A percentile compares a stretch with the other conserved stretches of the same genome.
Conservation (phyloP, 1,140 invertebrate genomes). For the Agrypnia vestita region DNA sequence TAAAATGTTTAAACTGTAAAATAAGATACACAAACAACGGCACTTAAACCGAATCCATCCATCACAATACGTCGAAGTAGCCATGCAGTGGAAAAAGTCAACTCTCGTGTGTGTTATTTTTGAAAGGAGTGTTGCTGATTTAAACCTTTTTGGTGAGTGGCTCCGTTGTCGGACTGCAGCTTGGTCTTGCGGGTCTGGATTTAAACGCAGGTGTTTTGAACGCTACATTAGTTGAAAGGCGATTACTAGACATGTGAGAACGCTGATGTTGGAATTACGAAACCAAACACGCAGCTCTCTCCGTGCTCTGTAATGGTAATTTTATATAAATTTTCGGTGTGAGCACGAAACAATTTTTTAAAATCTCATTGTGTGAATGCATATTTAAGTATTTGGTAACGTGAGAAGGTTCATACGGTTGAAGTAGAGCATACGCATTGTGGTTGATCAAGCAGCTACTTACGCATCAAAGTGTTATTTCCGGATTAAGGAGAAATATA, state of each 20-base stretch:
- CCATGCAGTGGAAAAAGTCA: neutral
- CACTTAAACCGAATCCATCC: conserved; percentile 6
- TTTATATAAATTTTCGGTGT: no score
- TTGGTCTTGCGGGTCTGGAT: neutral
- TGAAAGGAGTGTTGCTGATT: neutral
- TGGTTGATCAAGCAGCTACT: neutral
- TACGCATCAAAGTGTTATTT: conserved; percentile 17
- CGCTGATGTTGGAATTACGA: conserved; percentile 2
- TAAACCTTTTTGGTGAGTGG: neutral
- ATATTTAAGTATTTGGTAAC: neutral
- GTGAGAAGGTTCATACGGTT: conserved; percentile 14
- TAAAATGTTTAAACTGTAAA: conserved; percentile 51
- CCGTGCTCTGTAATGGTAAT: no score
- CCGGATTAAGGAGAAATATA: conserved; percentile 1
- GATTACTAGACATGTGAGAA: conserved; percentile 34
- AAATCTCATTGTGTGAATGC: no score
- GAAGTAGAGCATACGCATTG: conserved; percentile 11
- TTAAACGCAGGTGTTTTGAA: conserved; percentile 35
- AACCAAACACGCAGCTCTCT: neutral
- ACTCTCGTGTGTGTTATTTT: neutral
- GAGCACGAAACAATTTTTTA: no score
- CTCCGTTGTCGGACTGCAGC: neutral
- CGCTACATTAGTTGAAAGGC: conserved; percentile 36
- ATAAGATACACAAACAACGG: conserved; percentile 43
- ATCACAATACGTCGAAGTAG: neutral